phyloP scores from a whole-genome alignment of 2,888 invertebrate species.

The Phalera bucephala region DNA sequence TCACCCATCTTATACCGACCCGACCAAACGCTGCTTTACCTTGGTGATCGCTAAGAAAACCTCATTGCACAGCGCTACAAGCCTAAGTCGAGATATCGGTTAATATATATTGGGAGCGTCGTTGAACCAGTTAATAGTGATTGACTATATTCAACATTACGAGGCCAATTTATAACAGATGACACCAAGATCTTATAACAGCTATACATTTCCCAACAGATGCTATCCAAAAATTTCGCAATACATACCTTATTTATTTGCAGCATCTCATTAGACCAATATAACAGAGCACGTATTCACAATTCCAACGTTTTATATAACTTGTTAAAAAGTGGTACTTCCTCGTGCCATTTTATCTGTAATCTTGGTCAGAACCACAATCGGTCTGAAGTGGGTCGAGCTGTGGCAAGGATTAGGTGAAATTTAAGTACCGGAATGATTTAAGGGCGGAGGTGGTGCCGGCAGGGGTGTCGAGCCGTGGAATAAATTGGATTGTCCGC shows the following conservation, averaged over 20 bases:
- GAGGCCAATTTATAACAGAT: too few species aligned
- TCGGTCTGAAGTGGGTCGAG: slow-evolving; percentile 48
- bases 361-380: slow-evolving; percentile 51
- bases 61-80: too few species aligned
- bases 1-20: too few species aligned
- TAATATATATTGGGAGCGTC: too few species aligned
- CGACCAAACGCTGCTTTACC: too few species aligned
- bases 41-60: too few species aligned
- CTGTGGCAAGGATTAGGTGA: slow-evolving; percentile 50
- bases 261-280: slow-evolving; percentile 17
- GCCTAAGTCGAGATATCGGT: too few species aligned
- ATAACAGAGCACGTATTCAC: slow-evolving; percentile 11
- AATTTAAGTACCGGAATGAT: slow-evolving; percentile 21
- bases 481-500: slow-evolving; percentile 2
- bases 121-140: too few species aligned
- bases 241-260: not conserved
- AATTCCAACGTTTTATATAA: slow-evolving; percentile 20
- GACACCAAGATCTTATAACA: too few species aligned
- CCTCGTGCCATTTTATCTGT: slow-evolving; percentile 47
- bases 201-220: too few species aligned
- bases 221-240: not conserved
- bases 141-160: too few species aligned
- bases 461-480: not conserved
- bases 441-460: slow-evolving; percentile 1
- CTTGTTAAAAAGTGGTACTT: slow-evolving; percentile 29